These are phyloP conservation scores for Lycaena phlaeas DNA, from an alignment of 2,888 invertebrate genomes.

Conservation along the genomic window DNA sequence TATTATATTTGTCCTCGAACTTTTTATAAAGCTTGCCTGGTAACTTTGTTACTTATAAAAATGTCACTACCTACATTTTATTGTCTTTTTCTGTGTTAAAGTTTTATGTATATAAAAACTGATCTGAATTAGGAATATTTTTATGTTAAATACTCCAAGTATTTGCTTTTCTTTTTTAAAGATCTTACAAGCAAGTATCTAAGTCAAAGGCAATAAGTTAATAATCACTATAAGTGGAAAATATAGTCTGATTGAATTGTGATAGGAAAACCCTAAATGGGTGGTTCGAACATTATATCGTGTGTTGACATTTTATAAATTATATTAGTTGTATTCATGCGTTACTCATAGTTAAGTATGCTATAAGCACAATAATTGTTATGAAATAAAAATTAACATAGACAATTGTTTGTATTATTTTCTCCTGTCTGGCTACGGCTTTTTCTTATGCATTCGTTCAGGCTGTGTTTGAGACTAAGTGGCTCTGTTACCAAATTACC, in stretches of 20 bases:
- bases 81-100: no score
- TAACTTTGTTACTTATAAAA: no score
- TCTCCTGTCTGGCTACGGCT: no score
- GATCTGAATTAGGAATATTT: not conserved
- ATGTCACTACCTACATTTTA: no score
- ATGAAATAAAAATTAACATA: not conserved
- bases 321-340: not conserved
- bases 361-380: not conserved
- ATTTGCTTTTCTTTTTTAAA: not conserved
- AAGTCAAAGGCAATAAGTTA: not conserved
- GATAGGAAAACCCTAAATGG: slow-evolving; percentile 9
- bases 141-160: not conserved
- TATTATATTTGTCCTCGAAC: no score
- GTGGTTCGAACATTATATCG: slow-evolving; percentile 2
- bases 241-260: slow-evolving; percentile 15
- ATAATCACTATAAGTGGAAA: slow-evolving; percentile 12
- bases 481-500: no score
- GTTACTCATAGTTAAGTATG: not conserved
- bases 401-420: not conserved
- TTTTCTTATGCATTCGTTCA: no score
- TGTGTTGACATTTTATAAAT: not conserved
- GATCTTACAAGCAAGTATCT: no score
- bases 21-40: no score
- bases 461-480: no score
- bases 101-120: no score